Evolutionary conservation across 2,797 vertebrate genomes (phyloP), one percentile per base, ranked within the genome.

Genomic region (Euthynnus affinis): DNA sequence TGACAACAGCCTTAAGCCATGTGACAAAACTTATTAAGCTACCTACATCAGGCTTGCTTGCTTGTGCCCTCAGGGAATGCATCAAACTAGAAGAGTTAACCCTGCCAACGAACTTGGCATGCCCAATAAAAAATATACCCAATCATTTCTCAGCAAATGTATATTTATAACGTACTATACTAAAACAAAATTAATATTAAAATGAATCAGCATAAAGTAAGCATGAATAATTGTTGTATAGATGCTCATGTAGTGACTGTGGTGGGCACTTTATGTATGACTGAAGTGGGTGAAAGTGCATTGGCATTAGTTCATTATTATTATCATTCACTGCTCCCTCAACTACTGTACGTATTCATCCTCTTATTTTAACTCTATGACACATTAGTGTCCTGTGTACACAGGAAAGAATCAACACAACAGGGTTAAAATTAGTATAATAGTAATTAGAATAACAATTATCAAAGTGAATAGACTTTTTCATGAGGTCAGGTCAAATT

Each of bases 21-120:
- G 84, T 93, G 89, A 91, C 87, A 91, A 90, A 91, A 89, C 53
- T 55, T 88, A 91, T 92, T 90, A 91, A 78, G 86, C 80, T 87
- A 89, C 81, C 80, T 74, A 80, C 75, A 81, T 75, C 81, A 76
- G 78, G 69, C 78, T 83, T 57, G 67, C 72, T 65, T 73, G 70
- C 78, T 58, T 46, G 57, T 57, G 60, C 81, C 89, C 88, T 88
- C 32, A 57, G 65, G 83, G 71, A 84, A 89, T 44, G 78, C 71
- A 83, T 88, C 70, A 81, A 69, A 83, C 89, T 85, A 69, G 71
- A 84, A 82, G 88, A 82, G 84, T 85, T 90, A 87, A 85, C 64
- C 72, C 82, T 80, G 85, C 83, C 80, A 79, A 72, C 76, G 81
- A 88, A 81, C 69, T 74, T 72, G 74, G 52, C 8, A 1, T 12